Evolutionary conservation across 2,113 vertebrate genomes (phyloP), one percentile per base, ranked within the genome.

Genomic region (Pleuronectes platessa): DNA sequence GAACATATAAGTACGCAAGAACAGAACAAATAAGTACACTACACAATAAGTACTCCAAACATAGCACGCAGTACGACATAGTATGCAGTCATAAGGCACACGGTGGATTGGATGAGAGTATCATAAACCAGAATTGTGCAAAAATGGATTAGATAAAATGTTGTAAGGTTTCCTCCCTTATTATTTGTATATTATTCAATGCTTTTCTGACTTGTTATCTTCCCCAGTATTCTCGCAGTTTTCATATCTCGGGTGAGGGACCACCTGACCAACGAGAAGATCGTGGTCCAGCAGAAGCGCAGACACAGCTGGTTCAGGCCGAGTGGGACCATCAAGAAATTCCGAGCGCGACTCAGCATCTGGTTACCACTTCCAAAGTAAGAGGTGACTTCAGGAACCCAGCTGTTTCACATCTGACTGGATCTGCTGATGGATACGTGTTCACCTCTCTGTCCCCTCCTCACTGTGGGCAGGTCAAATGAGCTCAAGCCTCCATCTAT

Each of bases 231-330:
- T 90, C 91, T 98, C 85, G 91, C 94, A 75, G 93, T 94, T 90
- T 98, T 98, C 86, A 95, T 96, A 7, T 95, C 96, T 55, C 95
- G 93, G 76, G 95, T 97, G 93, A 98, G 97, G 97, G 95, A 97
- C 79, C 95, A 97, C 68, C 92, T 97, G 82, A 97, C 94, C 86
- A 97, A 97, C 0, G 95, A 97, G 76, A 95, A 94, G 85, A 68
- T 95, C 14, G 94, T 94, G 70, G 94, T 93, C 26, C 95, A 95
- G 89, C 95, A 95, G 68, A 97, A 96, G 88, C 96, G 95, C 80
- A 91, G 95, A 63, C 96, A 96, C 89, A 96, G 94, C 86, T 97
- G 97, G 97, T 96, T 97, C 94, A 96, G 95, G 84, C 92, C 96
- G 0, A 95, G 94, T 0, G 96, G 96, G 78, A 97, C 95, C 76